Evolutionary conservation across 2,113 vertebrate species (phyloP).

Genomic region (Poeciliopsis prolifica): DNA sequence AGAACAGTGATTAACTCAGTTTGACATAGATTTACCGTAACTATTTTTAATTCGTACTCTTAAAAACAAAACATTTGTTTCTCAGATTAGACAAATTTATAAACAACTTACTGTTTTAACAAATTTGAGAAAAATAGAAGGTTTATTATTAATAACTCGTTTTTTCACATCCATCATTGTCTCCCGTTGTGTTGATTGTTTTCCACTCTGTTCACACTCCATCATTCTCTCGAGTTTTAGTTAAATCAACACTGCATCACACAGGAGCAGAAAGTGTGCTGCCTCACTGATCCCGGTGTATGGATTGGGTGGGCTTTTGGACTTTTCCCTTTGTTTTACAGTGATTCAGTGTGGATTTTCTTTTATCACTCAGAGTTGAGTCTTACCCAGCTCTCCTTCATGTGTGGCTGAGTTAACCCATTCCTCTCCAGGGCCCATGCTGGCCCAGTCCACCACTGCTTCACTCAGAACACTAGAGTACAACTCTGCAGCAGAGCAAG

Average conservation of each 20-base stretch:
- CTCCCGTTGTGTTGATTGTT: not conserved
- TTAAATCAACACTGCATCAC: constrained; percentile 35
- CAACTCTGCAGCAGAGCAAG: constrained; percentile 73
- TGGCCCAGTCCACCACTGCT: constrained; percentile 78
- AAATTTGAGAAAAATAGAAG: not conserved
- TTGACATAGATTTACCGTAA: not conserved
- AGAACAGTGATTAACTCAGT: not conserved
- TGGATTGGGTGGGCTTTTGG: not conserved
- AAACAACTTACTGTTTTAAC: not conserved
- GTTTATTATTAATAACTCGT: not conserved
- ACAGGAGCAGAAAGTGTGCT: not conserved
- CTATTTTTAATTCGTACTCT: too few species aligned
- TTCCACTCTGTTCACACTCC: constrained; percentile 25
- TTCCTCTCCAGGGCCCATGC: constrained; percentile 67
- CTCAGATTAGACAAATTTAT: not conserved
- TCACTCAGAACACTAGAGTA: constrained; percentile 79
- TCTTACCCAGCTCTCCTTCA: constrained; percentile 69
- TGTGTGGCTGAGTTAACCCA: constrained; percentile 63
- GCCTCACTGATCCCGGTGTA: not conserved
- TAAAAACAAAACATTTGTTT: not conserved
- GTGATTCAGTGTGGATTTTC: constrained; percentile 15
- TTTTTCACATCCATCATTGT: not conserved
- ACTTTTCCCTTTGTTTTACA: not conserved
- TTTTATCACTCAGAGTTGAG: constrained; percentile 13
- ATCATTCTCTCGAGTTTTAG: constrained; percentile 2